These are phyloP conservation scores for Crypturellus undulatus DNA, from an alignment of 2,113 vertebrate species.

Conservation along the genomic window DNA sequence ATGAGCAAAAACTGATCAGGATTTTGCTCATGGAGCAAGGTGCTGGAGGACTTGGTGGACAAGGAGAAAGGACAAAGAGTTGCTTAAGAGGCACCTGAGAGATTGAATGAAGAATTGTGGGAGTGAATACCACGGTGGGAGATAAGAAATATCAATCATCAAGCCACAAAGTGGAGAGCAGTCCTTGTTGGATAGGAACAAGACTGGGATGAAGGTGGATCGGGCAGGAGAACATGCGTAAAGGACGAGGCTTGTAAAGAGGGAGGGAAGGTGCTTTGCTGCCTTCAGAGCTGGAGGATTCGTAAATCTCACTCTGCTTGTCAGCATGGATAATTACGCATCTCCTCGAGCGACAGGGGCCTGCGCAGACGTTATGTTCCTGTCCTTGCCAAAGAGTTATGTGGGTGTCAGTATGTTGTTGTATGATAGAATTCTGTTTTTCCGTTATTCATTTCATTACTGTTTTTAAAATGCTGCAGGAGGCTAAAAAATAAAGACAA, in stretches of 20 bases:
- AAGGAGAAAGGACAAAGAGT: not conserved
- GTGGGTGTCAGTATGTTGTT: not conserved
- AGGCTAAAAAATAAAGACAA: not conserved
- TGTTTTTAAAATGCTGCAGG: not conserved
- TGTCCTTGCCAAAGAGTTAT: not conserved
- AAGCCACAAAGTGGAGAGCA: not conserved
- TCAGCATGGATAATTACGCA: not conserved
- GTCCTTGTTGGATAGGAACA: not conserved
- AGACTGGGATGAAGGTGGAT: not conserved
- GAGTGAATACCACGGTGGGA: not conserved
- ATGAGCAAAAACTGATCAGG: not conserved
- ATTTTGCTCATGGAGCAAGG: no score
- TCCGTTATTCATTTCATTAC: not conserved
- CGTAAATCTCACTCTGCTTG: not conserved
- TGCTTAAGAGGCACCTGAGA: not conserved
- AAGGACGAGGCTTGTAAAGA: not conserved
- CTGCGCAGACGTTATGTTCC: not conserved
- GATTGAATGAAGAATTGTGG: not conserved
- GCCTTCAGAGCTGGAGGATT: not conserved
- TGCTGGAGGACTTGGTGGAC: not conserved
- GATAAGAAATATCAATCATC: not conserved
- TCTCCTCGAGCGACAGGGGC: not conserved
- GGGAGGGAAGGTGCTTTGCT: rapidly evolving
- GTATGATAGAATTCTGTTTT: not conserved
- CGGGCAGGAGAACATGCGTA: rapidly evolving